A percentile compares a stretch with the other conserved stretches of the same genome.
These are phyloP conservation scores for Alligator mississippiensis DNA, from an alignment of 2,113 vertebrate genomes.

Conservation along the genomic window DNA sequence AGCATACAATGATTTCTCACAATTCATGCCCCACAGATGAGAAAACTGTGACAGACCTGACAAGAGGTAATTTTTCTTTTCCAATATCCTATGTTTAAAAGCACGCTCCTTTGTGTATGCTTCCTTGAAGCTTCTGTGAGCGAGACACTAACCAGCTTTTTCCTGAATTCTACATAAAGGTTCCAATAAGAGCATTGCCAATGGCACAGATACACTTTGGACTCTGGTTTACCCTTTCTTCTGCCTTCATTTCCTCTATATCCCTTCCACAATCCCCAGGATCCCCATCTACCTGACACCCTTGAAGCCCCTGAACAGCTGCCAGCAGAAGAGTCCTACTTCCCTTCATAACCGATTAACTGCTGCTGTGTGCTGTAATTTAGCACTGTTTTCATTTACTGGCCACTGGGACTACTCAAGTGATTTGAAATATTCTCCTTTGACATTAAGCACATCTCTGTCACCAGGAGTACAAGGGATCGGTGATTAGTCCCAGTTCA, in stretches of 20 bases:
- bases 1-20: background rate
- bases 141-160: background rate
- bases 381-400: background rate
- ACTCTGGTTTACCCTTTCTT: background rate
- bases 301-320: background rate
- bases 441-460: background rate
- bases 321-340: background rate
- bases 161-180: background rate
- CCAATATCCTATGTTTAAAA: background rate
- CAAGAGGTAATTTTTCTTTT: background rate
- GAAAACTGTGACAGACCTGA: background rate
- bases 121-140: background rate
- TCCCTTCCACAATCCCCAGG: background rate
- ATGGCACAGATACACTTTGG: background rate
- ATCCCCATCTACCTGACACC: background rate
- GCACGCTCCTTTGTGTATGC: background rate
- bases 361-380: background rate
- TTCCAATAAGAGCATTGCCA: background rate
- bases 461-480: background rate
- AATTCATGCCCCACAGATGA: background rate
- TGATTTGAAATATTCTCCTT: background rate
- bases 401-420: background rate
- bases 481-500: background rate
- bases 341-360: background rate
- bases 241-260: background rate